Evolutionary conservation across 1,140 invertebrate genomes (phyloP), one percentile per base, ranked within the genome.

Genomic region (Panagrolaimus sp.): DNA sequence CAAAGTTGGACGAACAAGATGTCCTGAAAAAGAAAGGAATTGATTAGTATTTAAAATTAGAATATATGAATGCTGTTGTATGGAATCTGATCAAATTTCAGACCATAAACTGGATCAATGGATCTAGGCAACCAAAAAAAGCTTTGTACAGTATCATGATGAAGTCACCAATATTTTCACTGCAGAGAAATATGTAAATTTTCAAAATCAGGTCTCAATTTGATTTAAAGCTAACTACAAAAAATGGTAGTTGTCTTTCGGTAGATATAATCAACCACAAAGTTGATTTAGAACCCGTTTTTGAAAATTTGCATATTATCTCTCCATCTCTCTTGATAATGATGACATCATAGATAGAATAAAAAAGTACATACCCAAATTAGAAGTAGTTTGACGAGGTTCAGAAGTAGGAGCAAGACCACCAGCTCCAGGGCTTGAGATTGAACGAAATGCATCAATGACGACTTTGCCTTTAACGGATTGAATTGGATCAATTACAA

Each of bases 401-500:
- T 72, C 71, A 10, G 69, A 26, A 6, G 68, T 71, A 10, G 69
- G 69, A 6, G 70, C 52, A 15, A 71, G 63, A 24, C 24, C 14
- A n/a, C 43, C 24, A 17, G 58, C 21, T 15, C 15, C 43, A n/a
- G 9, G 12, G 28, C n/a, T 32, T 38, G 26, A 45, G 17, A 52
- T 71, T 1, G 70, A 71, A 26, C 70, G 70, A 17, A 71, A 71
- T 15, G 69, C 70, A 46, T 71, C 70, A 52, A 71, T 71, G 9
- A 71, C 58, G 1, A 65, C 48, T 67, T 67, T 48, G 38, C 89
- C 94, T 86, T 98, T 98, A 0, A 98, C 96, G 72, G 92, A 95
- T 83, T 98, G 96, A 83, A 98, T 97, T 9, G 96, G 95, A 87
- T 98, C 96, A 52, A 98, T 93, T 6, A 98, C 96, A 74, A 98